Evolutionary conservation across 2,797 vertebrate species (phyloP).

Genomic region (Ispidina lecontei): DNA sequence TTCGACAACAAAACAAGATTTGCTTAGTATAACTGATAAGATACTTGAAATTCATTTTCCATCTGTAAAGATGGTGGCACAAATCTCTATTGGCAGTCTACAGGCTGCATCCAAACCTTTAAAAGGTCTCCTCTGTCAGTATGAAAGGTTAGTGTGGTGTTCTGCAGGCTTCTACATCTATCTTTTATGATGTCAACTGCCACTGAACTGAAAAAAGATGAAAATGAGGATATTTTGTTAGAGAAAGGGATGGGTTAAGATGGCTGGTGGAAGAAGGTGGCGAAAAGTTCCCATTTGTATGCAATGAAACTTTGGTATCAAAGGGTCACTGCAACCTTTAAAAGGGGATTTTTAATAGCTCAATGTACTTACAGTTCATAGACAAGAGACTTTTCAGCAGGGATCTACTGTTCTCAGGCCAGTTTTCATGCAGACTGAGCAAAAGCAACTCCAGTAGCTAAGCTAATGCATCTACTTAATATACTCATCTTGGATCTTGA

Average conservation of each 20-base stretch:
- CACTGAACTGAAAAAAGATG: neutral
- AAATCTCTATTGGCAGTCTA: neutral
- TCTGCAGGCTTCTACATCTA: slow-evolving; percentile 1
- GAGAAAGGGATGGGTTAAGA: neutral
- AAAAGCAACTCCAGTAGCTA: slow-evolving; percentile 36
- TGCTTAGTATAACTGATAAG: neutral
- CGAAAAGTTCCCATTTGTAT: neutral
- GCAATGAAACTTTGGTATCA: neutral
- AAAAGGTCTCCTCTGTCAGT: neutral
- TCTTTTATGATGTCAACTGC: slow-evolving; percentile 14
- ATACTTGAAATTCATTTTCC: neutral
- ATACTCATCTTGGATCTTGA: neutral
- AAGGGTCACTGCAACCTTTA: slow-evolving; percentile 56
- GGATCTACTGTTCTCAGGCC: slow-evolving; percentile 50
- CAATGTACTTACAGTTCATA: slow-evolving; percentile 34
- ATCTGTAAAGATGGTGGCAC: neutral
- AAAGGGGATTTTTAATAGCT: slow-evolving; percentile 40
- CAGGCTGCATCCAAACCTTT: slow-evolving; percentile 2
- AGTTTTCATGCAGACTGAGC: slow-evolving; percentile 20
- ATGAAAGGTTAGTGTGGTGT: slow-evolving; percentile 2
- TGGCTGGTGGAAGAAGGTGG: neutral
- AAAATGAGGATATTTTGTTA: neutral
- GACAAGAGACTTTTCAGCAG: slow-evolving; percentile 35
- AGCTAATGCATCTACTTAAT: slow-evolving; percentile 30
- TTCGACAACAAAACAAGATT: neutral